Evolutionary conservation across 2,113 vertebrate species (phyloP).

Genomic region (Mola mola): DNA sequence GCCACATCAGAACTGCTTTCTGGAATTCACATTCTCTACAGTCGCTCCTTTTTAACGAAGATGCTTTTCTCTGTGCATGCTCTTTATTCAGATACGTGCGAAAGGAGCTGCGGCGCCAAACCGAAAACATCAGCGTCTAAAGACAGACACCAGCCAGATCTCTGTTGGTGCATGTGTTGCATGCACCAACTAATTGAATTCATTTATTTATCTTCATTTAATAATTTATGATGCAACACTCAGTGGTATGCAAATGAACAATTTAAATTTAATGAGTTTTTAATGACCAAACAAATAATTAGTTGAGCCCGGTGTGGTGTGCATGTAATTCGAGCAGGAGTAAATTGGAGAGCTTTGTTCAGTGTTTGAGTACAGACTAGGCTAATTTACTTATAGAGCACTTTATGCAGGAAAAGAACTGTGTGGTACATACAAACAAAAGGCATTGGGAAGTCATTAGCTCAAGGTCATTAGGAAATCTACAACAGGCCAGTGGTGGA

Average conservation of each 20-base stretch:
- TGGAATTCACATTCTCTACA: conserved; percentile 46
- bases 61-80: conserved; percentile 21
- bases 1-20: conserved; percentile 45
- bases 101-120: conserved; percentile 33
- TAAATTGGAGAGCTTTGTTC: conserved; percentile 77
- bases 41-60: conserved; percentile 31
- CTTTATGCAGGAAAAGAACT: conserved; percentile 56
- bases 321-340: conserved; percentile 82
- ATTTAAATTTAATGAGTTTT: conserved; percentile 88
- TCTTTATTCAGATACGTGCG: conserved; percentile 36
- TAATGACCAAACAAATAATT: conserved; percentile 88
- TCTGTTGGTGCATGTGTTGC: conserved; percentile 80
- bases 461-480: conserved; percentile 74
- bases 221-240: conserved; percentile 86
- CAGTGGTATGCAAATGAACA: conserved; percentile 85
- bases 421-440: conserved; percentile 38
- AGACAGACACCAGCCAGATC: conserved; percentile 73
- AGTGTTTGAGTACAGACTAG: conserved; percentile 73
- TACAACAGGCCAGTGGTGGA: conserved; percentile 58
- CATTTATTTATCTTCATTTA: conserved; percentile 87
- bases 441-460: conserved; percentile 65
- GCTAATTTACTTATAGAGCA: conserved; percentile 72
- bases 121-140: conserved; percentile 74
- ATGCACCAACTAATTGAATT: conserved; percentile 84
- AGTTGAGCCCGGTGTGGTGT: conserved; percentile 78